Conservation (phyloP, 2,797 vertebrate species). For the Tenualosa ilisha region DNA sequence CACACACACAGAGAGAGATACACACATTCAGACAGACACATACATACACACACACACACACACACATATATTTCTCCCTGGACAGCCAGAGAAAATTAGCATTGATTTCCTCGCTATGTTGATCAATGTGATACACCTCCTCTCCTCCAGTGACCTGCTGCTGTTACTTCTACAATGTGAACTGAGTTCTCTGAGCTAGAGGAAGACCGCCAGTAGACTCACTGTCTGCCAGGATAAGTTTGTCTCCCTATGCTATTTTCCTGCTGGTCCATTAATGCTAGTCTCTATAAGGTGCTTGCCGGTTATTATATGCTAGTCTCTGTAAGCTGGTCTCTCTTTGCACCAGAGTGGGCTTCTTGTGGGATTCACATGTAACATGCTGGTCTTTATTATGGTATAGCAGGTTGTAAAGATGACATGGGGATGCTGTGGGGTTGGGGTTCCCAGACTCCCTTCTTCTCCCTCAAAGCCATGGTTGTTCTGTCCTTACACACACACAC, state of each 20-base stretch:
- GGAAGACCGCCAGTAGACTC: background rate
- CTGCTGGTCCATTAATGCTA: too few relatives aligned
- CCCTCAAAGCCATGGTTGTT: conserved; percentile 21
- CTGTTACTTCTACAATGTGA: background rate
- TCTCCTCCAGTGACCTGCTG: conserved; percentile 37
- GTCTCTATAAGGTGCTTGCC: too few relatives aligned
- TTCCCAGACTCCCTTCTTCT: conserved; percentile 50
- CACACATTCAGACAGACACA: background rate
- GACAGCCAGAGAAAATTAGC: conserved; percentile 50
- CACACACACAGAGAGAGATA: background rate
- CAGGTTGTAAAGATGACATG: too few relatives aligned
- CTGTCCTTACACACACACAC: background rate
- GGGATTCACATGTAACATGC: too few relatives aligned
- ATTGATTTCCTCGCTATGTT: conserved; percentile 48
- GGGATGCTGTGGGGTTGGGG: too few relatives aligned
- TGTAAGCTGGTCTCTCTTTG: too few relatives aligned
- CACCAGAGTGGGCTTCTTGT: too few relatives aligned
- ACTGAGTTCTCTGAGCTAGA: conserved; percentile 7
- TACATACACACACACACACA: background rate
- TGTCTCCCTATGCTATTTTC: too few relatives aligned
- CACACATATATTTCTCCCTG: conserved; percentile 32
- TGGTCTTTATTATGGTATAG: too few relatives aligned
- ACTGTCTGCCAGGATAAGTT: too few relatives aligned
- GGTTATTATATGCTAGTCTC: too few relatives aligned
- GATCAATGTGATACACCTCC: conserved; percentile 46